A percentile compares a stretch with the other conserved stretches of the same genome.
Evolutionary conservation across 1,140 invertebrate species (phyloP).

Genomic region (Reticulitermes speratus): DNA sequence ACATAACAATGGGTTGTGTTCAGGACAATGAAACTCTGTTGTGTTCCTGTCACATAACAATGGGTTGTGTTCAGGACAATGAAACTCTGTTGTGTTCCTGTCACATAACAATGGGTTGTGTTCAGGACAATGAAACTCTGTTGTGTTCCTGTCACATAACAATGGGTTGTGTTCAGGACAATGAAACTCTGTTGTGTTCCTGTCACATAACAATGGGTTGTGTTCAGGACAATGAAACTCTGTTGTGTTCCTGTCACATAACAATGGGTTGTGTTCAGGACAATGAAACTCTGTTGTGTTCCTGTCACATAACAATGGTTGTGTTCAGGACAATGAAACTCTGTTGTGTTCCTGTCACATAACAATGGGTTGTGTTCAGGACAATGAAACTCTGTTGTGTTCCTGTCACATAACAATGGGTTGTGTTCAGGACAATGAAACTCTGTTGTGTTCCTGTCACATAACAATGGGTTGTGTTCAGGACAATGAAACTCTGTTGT

Average conservation of each 20-base stretch:
- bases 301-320: background rate
- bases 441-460: background rate
- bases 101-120: background rate
- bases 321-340: no score
- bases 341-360: background rate
- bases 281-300: no score
- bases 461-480: background rate
- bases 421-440: no score
- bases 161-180: background rate
- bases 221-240: no score
- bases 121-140: no score
- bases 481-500: no score
- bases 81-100: background rate
- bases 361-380: background rate
- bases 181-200: background rate
- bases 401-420: background rate
- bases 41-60: background rate
- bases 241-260: background rate
- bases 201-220: background rate
- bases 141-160: background rate
- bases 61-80: no score
- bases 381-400: no score
- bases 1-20: background rate
- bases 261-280: background rate
- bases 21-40: no score